Conservation (phyloP, 1,140 invertebrate species). For the Anoplophora glabripennis region DNA sequence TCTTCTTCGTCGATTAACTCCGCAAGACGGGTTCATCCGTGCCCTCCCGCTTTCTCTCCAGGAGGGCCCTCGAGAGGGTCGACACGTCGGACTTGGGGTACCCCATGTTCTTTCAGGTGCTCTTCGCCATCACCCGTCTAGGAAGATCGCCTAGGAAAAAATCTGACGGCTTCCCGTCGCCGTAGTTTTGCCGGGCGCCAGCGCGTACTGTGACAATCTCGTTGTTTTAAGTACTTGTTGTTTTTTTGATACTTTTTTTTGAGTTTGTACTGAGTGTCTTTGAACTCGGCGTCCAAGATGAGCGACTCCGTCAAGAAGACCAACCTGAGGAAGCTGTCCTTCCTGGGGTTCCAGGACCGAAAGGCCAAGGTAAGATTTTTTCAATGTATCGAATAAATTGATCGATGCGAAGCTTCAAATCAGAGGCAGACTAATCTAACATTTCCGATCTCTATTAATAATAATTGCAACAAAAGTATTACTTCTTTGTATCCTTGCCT, state of each 20-base stretch:
- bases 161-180: constrained; percentile 16
- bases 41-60: not conserved
- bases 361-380: not conserved
- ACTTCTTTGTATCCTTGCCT: too few relatives aligned
- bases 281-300: constrained; percentile 23
- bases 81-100: constrained; percentile 43
- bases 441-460: too few relatives aligned
- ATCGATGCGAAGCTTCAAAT: too few relatives aligned
- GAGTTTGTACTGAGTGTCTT: not conserved
- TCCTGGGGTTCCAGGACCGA: constrained; percentile 35
- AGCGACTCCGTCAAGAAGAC: constrained; percentile 36
- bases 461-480: too few relatives aligned
- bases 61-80: constrained; percentile 24
- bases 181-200: constrained; percentile 10
- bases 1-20: not conserved
- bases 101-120: constrained; percentile 47
- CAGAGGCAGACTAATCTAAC: too few relatives aligned
- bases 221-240: constrained; percentile 1
- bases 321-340: constrained; percentile 44
- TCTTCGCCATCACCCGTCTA: constrained; percentile 46
- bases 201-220: not conserved
- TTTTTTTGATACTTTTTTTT: not conserved
- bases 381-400: not conserved
- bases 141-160: constrained; percentile 49
- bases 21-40: constrained; percentile 26